phyloP scores from a whole-genome alignment of 2,797 vertebrate species.

The Malurus splendens region DNA sequence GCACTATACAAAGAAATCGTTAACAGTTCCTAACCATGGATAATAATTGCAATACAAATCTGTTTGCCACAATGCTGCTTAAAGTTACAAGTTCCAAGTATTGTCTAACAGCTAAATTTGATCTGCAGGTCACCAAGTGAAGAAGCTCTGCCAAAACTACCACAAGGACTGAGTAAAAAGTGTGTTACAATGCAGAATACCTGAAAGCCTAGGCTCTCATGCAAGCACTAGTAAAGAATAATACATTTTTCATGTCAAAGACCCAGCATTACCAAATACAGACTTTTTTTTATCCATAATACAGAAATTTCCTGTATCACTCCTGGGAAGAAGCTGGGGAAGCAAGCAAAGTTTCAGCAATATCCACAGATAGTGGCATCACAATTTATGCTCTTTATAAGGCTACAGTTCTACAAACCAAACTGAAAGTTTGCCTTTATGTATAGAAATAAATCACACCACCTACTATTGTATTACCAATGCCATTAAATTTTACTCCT shows the following conservation, averaged over 20 bases:
- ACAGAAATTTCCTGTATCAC: not conserved
- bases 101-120: not conserved
- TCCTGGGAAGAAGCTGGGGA: not conserved
- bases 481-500: not conserved
- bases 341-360: slow-evolving; percentile 1
- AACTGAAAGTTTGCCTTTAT: not conserved
- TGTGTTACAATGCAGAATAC: not conserved
- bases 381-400: not conserved
- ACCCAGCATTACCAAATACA: not conserved
- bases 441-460: not conserved
- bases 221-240: not conserved
- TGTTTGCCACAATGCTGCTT: not conserved
- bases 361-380: not conserved
- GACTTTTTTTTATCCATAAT: not conserved
- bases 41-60: not conserved
- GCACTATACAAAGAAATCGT: not conserved
- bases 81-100: not conserved
- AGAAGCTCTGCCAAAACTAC: not conserved
- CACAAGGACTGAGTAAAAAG: not conserved
- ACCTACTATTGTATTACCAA: not conserved
- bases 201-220: slow-evolving; percentile 1
- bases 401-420: slow-evolving; percentile 5
- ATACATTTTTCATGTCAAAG: not conserved
- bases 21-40: not conserved
- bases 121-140: not conserved